Evolutionary conservation across 2,888 invertebrate species (phyloP).

Genomic region (Entomobrya multifasciata): DNA sequence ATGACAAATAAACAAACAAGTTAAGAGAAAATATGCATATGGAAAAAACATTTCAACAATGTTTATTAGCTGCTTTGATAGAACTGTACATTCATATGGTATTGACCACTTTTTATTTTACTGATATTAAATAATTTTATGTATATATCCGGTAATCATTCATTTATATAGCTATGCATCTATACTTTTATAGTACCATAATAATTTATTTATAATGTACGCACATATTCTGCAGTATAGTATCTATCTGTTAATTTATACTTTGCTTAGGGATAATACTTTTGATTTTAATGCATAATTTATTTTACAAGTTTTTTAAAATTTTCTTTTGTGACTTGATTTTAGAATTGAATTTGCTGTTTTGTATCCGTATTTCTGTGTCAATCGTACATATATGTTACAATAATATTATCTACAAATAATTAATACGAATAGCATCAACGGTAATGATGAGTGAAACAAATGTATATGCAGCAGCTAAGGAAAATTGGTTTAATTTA

Average conservation of each 20-base stretch:
- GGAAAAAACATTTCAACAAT: constrained; percentile 14
- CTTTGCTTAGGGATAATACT: no score
- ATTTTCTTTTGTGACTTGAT: no score
- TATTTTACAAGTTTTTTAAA: no score
- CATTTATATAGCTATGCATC: background rate
- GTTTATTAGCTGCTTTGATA: constrained; percentile 24
- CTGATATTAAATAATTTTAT: background rate
- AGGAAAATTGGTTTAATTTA: background rate
- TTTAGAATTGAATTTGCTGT: no score
- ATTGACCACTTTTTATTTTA: background rate
- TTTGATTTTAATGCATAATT: no score
- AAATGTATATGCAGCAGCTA: background rate
- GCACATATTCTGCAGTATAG: no score
- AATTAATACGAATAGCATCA: constrained; percentile 27
- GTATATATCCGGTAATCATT: background rate
- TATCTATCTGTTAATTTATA: no score
- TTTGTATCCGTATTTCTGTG: no score
- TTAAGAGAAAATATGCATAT: background rate
- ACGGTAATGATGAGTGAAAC: constrained; percentile 18
- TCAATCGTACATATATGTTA: no score
- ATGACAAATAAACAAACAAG: no score
- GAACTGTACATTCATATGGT: background rate
- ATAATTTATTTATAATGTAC: no score
- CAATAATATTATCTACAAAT: no score
- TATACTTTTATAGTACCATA: background rate